A percentile compares a stretch with the other conserved stretches of the same genome.
phyloP scores from a whole-genome alignment of 2,797 vertebrate species.

The Aplochiton taeniatus region DNA sequence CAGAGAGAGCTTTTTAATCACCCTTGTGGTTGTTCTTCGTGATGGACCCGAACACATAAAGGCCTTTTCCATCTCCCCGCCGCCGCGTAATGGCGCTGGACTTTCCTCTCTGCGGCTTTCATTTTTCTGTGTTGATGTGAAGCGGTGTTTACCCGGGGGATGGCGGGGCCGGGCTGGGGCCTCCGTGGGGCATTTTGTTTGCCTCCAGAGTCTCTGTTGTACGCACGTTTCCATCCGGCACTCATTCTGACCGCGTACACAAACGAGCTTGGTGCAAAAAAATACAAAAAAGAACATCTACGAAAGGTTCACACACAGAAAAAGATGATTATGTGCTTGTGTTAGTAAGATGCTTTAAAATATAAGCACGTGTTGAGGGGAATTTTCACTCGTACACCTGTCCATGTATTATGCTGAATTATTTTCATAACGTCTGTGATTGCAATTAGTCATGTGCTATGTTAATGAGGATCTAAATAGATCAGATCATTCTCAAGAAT shows the following conservation, averaged over 20 bases:
- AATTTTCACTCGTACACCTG: no score
- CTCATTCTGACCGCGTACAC: not conserved
- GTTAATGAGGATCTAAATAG: no score
- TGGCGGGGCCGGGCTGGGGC: slow-evolving; percentile 28
- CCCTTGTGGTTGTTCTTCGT: slow-evolving; percentile 52
- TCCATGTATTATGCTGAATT: no score
- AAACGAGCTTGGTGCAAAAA: slow-evolving; percentile 9
- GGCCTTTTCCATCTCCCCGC: slow-evolving; percentile 32
- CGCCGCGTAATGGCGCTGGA: slow-evolving; percentile 14
- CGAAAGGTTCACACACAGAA: not conserved
- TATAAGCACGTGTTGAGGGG: no score
- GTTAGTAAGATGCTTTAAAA: no score
- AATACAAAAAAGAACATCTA: not conserved
- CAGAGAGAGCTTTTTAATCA: slow-evolving; percentile 60
- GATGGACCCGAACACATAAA: slow-evolving; percentile 31
- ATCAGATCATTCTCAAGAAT: no score
- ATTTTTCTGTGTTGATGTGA: slow-evolving; percentile 45
- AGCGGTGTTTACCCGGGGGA: slow-evolving; percentile 35
- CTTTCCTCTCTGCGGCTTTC: slow-evolving; percentile 27
- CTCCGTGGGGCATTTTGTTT: slow-evolving; percentile 15
- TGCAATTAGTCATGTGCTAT: no score
- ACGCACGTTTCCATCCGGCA: not conserved
- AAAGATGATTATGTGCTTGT: no score
- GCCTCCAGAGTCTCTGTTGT: not conserved
- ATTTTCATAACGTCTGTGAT: no score